Evolutionary conservation across 2,113 vertebrate genomes (phyloP), one percentile per base, ranked within the genome.

Genomic region (Melierax canorus): DNA sequence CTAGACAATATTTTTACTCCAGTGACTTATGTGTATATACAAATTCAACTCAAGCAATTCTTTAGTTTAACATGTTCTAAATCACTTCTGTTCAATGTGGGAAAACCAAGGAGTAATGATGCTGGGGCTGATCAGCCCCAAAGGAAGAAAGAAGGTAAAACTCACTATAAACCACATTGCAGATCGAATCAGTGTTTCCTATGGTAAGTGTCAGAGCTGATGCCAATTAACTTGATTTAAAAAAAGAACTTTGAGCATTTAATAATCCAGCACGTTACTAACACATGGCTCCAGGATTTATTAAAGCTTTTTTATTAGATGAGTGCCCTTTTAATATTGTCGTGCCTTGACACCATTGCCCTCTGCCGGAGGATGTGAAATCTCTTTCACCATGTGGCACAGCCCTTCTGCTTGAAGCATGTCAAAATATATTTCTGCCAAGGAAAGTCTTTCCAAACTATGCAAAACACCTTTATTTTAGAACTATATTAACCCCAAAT

Each of bases 331-430:
- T 86, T 56, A 56, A 17, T n/a, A 22, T 48, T n/a, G 71, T 81
- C 93, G 26, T 73, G 66, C 89, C 89, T 94, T 76, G 96, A 94
- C 96, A 75, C 77, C 95, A 94, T 95, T 97, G 97, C 97, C 96
- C 95, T 97, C 96, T 97, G 92, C 94, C 41, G 95, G 95, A 92
- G 86, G 95, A 94, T 17, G 71, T 15, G 66, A 51, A 50, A 72
- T 58, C 80, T 91, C 88, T 36, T 46, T 15, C 64, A 26, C 72
- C 27, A 0, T 4, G 50, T 64, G 92, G 18, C 66, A 21, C 0
- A 71, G 50, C 36, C 45, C n/a, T 59, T 34, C 43, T 64, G 56
- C 63, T 50, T 34, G 30, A 77, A 36, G 76, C 46, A 2, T 7
- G 19, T 19, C 66, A 23, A 20, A 72, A 89, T 29, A 3, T 0